Evolutionary conservation across 1,140 invertebrate genomes (phyloP).

Genomic region (Drosophila pachea): DNA sequence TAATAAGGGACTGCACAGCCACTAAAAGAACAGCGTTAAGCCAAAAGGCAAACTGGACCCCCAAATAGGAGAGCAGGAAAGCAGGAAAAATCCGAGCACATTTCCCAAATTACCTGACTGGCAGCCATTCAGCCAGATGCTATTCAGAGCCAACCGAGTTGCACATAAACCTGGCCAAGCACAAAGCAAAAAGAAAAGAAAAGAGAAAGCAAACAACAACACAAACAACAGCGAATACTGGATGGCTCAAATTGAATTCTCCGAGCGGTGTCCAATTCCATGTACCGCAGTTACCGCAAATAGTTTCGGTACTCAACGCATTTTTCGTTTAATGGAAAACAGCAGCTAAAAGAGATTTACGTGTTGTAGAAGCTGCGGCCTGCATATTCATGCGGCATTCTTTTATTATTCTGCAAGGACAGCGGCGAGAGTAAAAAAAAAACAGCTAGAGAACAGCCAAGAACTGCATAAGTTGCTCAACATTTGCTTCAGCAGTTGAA

Average conservation of each 20-base stretch:
- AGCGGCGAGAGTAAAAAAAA: not conserved
- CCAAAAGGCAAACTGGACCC: slow-evolving; percentile 58
- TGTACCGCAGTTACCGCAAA: slow-evolving; percentile 31
- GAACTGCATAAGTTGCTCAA: slow-evolving; percentile 29
- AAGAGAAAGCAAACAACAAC: not conserved
- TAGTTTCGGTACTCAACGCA: slow-evolving; percentile 37
- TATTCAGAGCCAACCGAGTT: slow-evolving; percentile 35
- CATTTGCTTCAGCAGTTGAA: slow-evolving; percentile 61
- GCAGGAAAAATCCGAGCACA: slow-evolving; percentile 33
- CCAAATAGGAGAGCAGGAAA: slow-evolving; percentile 22
- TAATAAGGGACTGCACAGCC: slow-evolving; percentile 60
- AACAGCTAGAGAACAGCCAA: not conserved
- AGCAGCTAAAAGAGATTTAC: slow-evolving; percentile 31
- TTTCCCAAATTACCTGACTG: slow-evolving; percentile 72
- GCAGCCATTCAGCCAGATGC: slow-evolving; percentile 31
- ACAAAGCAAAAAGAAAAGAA: not conserved
- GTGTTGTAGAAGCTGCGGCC: slow-evolving; percentile 25
- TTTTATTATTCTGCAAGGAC: slow-evolving; percentile 54
- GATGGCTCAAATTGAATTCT: slow-evolving; percentile 37
- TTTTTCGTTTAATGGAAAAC: slow-evolving; percentile 35
- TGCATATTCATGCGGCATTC: slow-evolving; percentile 61
- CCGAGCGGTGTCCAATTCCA: slow-evolving; percentile 23
- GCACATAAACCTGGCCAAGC: slow-evolving; percentile 22
- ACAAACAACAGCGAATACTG: no score
- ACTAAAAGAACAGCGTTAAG: slow-evolving; percentile 57